Conservation (phyloP, 2,113 vertebrate genomes). For the Psittacula cyanocephala region DNA sequence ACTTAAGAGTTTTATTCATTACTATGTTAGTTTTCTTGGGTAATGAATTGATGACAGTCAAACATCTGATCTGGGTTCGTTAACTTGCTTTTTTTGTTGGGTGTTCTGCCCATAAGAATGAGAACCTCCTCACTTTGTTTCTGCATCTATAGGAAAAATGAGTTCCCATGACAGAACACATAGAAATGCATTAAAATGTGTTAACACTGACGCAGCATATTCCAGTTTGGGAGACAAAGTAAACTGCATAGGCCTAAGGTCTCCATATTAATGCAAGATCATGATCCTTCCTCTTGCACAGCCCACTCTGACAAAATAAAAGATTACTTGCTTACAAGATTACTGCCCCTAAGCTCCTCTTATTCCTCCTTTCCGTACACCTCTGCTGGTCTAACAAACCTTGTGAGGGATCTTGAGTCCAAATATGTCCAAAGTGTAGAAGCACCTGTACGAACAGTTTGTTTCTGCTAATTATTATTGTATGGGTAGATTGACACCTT, state of each 20-base stretch:
- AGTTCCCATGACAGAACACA: rapidly evolving
- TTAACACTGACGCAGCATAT: background rate
- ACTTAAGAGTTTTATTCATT: background rate
- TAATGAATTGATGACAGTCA: background rate
- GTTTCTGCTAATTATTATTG: background rate
- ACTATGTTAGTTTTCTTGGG: background rate
- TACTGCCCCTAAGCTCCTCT: background rate
- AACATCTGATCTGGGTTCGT: background rate
- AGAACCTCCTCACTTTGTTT: background rate
- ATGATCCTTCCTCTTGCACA: background rate
- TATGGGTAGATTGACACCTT: background rate
- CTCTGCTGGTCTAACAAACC: background rate
- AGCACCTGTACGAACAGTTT: background rate
- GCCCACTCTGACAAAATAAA: background rate
- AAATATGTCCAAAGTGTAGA: background rate
- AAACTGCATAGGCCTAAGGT: background rate
- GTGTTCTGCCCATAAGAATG: background rate
- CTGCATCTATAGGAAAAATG: background rate
- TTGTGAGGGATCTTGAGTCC: background rate
- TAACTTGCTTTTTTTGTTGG: background rate
- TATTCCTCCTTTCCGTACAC: background rate
- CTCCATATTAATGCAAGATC: background rate
- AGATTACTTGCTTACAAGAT: background rate
- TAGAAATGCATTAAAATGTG: background rate
- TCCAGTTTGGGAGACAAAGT: background rate